A percentile compares a stretch with the other conserved stretches of the same genome.
Conservation (phyloP, 1,140 invertebrate genomes). For the Diorhabda elongata region DNA sequence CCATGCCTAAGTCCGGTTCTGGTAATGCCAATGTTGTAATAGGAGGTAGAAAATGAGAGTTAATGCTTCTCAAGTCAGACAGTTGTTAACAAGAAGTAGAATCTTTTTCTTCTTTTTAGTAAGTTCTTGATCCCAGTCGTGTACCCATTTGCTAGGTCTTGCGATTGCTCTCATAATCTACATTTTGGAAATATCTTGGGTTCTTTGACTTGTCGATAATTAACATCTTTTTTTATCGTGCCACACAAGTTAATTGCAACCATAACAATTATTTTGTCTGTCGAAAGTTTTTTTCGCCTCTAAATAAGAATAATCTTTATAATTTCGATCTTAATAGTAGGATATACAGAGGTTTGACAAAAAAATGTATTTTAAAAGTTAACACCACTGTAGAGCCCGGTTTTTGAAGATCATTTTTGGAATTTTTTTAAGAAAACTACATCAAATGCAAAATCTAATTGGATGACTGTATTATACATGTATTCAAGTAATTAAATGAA, state of each 20-base stretch:
- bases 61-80: slow-evolving; percentile 24
- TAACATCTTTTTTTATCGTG: slow-evolving; percentile 22
- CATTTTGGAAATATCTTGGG: slow-evolving; percentile 20
- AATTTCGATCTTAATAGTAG: too few species aligned
- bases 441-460: too few species aligned
- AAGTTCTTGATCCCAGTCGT: background rate
- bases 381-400: too few species aligned
- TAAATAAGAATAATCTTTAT: slow-evolving; percentile 36
- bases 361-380: too few species aligned
- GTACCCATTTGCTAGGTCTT: background rate
- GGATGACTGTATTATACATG: too few species aligned
- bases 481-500: too few species aligned
- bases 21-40: slow-evolving; percentile 23
- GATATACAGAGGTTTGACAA: too few species aligned
- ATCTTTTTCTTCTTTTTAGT: background rate
- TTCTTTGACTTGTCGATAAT: slow-evolving; percentile 6
- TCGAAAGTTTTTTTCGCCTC: background rate
- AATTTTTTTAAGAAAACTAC: too few species aligned
- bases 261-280: background rate
- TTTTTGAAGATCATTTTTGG: too few species aligned
- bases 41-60: slow-evolving; percentile 23
- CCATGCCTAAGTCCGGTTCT: too few species aligned
- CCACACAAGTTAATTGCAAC: background rate
- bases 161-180: slow-evolving; percentile 10
- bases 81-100: slow-evolving; percentile 23